phyloP scores from a whole-genome alignment of 2,888 invertebrate genomes.

The Punctoribates punctum region DNA sequence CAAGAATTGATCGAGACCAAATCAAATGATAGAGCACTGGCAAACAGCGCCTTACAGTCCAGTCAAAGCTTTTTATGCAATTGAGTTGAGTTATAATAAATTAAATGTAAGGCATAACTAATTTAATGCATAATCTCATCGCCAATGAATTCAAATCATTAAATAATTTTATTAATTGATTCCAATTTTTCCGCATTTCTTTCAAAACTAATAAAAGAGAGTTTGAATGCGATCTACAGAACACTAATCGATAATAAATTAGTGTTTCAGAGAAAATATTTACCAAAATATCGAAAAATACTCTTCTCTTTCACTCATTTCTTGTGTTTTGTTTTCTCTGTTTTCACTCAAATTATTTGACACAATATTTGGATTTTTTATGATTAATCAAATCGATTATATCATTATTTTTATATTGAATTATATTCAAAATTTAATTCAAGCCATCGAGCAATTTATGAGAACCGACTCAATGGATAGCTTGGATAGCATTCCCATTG shows the following conservation, averaged over 20 bases:
- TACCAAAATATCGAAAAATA: no score
- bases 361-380: no score
- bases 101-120: conserved; percentile 33
- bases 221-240: neutral
- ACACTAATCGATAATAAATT: neutral
- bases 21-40: neutral
- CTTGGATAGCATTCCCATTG: no score
- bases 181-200: neutral
- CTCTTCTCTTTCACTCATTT: no score
- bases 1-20: conserved; percentile 27
- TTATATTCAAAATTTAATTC: no score
- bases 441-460: no score
- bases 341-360: no score
- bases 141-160: conserved; percentile 18
- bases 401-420: no score
- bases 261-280: no score
- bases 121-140: neutral
- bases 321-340: no score
- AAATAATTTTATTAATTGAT: conserved; percentile 27
- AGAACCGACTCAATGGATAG: no score
- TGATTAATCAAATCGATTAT: no score
- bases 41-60: neutral
- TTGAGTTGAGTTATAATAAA: conserved; percentile 19
- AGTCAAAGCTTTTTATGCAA: neutral
- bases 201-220: neutral